Percentiles rank a stretch among this genome's conserved stretches.
These are phyloP conservation scores for Ifrita kowaldi DNA, from an alignment of 2,113 vertebrate genomes.

Conservation along the genomic window DNA sequence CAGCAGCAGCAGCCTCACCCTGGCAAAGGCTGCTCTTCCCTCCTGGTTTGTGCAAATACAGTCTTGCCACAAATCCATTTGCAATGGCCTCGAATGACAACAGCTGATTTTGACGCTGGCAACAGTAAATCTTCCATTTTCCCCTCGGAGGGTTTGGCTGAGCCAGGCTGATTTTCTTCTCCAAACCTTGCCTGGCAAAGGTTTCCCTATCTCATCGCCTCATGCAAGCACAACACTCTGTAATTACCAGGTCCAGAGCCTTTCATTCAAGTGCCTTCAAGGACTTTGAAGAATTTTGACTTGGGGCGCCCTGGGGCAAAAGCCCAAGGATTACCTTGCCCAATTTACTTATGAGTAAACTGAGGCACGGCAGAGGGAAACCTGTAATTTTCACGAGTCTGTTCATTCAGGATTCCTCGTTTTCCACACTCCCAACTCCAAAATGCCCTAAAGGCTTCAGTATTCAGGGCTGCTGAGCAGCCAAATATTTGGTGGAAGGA, in stretches of 20 bases:
- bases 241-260: conserved; percentile 33
- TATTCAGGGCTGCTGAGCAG: conserved; percentile 35
- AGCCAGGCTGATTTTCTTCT: conserved; percentile 5
- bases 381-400: conserved; percentile 61
- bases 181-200: conserved; percentile 27
- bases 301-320: not conserved
- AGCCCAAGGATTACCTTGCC: conserved; percentile 30
- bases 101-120: not conserved
- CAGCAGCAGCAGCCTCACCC: not conserved
- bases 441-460: conserved; percentile 37
- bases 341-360: conserved; percentile 62
- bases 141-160: conserved; percentile 24
- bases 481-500: not conserved
- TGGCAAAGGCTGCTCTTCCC: not conserved
- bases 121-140: conserved; percentile 14
- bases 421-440: conserved; percentile 47
- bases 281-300: conserved; percentile 55
- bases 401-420: conserved; percentile 29
- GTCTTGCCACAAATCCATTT: conserved; percentile 41
- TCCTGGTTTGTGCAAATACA: not conserved
- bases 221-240: conserved; percentile 12
- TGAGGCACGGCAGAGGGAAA: conserved; percentile 44
- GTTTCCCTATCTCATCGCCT: conserved; percentile 50
- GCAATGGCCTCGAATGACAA: conserved; percentile 5
- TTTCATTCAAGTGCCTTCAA: conserved; percentile 59